Percentiles rank a stretch among this genome's conserved stretches.
phyloP scores from a whole-genome alignment of 2,113 vertebrate species.

The Neogale vison region DNA sequence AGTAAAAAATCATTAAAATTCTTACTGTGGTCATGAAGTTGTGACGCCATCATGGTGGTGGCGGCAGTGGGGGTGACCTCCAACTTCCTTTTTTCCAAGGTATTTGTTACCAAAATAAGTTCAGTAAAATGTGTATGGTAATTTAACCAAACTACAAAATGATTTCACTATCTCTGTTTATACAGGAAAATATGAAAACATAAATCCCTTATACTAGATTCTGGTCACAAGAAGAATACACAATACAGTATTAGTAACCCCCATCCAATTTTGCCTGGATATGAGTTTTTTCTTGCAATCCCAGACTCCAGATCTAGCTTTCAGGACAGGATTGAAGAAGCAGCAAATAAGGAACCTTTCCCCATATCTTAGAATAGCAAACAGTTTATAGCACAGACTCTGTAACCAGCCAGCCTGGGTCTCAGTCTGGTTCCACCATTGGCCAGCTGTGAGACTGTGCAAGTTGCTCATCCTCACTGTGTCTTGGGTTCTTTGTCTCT shows the following conservation, averaged over 20 bases:
- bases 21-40: neutral
- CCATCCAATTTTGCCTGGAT: neutral
- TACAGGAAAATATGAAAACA: conserved; percentile 13
- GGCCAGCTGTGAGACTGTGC: neutral
- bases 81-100: neutral
- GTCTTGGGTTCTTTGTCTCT: neutral
- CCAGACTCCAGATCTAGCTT: neutral
- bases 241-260: neutral
- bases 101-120: neutral
- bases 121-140: neutral
- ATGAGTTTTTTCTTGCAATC: neutral
- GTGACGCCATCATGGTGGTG: neutral
- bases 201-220: neutral
- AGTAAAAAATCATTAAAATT: neutral
- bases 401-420: neutral
- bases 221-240: neutral
- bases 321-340: neutral
- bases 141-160: neutral
- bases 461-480: neutral
- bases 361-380: neutral
- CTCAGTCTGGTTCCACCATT: neutral
- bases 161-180: neutral
- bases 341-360: neutral
- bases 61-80: neutral
- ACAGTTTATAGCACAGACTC: fast-evolving